A percentile compares a stretch with the other conserved stretches of the same genome.
Conservation (phyloP, 2,113 vertebrate genomes). For the Athene noctua region DNA sequence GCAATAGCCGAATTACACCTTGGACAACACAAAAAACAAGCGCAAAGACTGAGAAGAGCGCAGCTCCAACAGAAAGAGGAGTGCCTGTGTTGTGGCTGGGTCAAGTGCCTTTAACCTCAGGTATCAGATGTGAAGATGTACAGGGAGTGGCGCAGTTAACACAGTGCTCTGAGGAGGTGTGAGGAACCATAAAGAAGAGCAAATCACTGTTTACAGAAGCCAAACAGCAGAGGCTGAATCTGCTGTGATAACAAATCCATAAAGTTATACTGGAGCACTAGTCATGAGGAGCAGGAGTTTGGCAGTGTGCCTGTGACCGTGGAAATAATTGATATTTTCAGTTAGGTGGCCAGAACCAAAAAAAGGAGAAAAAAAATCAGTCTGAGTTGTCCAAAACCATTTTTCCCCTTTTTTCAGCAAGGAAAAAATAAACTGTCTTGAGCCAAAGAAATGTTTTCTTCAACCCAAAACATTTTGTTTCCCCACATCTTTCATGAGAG, state of each 20-base stretch:
- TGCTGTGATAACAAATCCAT: slow-evolving; percentile 1
- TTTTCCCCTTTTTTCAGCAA: background rate
- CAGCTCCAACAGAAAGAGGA: background rate
- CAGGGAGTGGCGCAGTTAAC: background rate
- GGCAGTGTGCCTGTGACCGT: background rate
- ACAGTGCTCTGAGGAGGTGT: background rate
- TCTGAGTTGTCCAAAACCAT: background rate
- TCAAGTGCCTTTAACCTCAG: background rate
- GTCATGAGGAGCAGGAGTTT: background rate
- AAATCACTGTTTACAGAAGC: background rate
- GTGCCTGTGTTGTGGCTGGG: background rate
- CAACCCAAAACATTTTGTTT: background rate
- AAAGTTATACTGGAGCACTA: background rate
- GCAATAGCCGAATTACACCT: background rate
- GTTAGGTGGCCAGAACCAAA: background rate
- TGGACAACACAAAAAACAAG: background rate
- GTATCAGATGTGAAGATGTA: background rate
- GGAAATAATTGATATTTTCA: slow-evolving; percentile 23
- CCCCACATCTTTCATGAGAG: background rate
- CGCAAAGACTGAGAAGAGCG: background rate
- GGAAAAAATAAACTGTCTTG: background rate
- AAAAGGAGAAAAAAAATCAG: background rate
- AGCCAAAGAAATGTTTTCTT: background rate
- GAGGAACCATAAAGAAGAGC: background rate
- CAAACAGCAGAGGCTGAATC: background rate